Percentiles rank a stretch among this genome's conserved stretches.
phyloP scores from a whole-genome alignment of 2,888 invertebrate species.

The Yponomeuta sedellus region DNA sequence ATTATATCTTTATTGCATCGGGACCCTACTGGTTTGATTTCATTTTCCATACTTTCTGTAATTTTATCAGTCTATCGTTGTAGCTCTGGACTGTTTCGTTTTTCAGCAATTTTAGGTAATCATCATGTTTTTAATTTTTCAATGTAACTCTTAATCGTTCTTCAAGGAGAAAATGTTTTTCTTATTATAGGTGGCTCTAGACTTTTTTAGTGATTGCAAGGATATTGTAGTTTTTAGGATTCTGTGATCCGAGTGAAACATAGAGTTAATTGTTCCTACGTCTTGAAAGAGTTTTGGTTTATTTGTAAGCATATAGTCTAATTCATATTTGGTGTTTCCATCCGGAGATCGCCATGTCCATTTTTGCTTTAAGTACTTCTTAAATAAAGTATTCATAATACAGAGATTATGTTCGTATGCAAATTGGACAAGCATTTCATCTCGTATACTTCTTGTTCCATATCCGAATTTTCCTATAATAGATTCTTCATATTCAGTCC shows the following conservation, averaged over 20 bases:
- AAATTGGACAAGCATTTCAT: conserved; percentile 19
- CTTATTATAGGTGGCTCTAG: too few species aligned
- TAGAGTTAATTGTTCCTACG: too few species aligned
- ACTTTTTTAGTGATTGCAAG: background rate
- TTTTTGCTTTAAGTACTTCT: conserved; percentile 17
- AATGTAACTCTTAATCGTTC: too few species aligned
- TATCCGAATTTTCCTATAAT: conserved; percentile 16
- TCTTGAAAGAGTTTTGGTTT: conserved; percentile 9
- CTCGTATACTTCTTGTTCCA: conserved; percentile 19
- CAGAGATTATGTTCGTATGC: conserved; percentile 18
- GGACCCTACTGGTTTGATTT: too few species aligned
- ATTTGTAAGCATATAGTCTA: conserved; percentile 27
- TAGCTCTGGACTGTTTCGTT: too few species aligned
- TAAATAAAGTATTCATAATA: conserved; percentile 21
- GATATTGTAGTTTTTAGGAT: background rate
- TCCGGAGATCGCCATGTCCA: conserved; percentile 22
- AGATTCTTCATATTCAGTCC: background rate
- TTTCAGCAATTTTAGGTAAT: too few species aligned
- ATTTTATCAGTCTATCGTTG: too few species aligned
- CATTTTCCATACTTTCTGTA: too few species aligned
- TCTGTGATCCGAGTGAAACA: conserved; percentile 1
- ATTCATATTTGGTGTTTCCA: conserved; percentile 24
- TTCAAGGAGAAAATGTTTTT: too few species aligned
- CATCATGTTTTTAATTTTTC: too few species aligned
- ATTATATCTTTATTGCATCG: too few species aligned